Evolutionary conservation across 2,888 invertebrate species (phyloP), one percentile per base, ranked within the genome.

Genomic region (Dinocampus coccinellae): DNA sequence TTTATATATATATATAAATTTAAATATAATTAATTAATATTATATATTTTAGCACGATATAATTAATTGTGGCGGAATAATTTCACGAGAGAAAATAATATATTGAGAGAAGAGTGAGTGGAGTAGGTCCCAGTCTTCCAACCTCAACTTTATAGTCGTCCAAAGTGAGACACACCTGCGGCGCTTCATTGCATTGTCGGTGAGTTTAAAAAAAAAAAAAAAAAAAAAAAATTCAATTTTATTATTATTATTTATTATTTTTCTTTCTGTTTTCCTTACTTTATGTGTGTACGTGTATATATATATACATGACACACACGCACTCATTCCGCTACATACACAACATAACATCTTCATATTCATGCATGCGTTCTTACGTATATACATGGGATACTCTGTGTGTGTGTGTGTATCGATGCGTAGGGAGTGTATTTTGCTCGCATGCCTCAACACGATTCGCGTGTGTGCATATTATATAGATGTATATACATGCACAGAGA

Each of bases 141-240:
- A 63, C 63, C 62, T 63, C 63, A 53, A 66, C 66, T n/a, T 29
- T 33, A 16, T 58, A 61, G 55, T 66, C 74, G 73, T 72, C 73
- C 74, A 34, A 36, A 55, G 63, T 74, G 75, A 75, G 80, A 81
- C 79, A 81, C 80, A 82, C 80, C 78, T 79, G 80, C 79, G 80
- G 78, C 76, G 78, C 75, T 81, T 76, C 77, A 75, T 80, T 81
- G 81, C 80, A 82, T 83, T 83, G 80, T 81, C 77, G 81, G 83
- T 83, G 82, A 82, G 81, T 83, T 78, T 64, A n/a, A n/a, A n/a
- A n/a, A n/a, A n/a, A n/a, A n/a, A n/a, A n/a, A n/a, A n/a, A n/a
- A n/a, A n/a, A n/a, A n/a, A n/a, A n/a, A n/a, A n/a, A n/a, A n/a
- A n/a, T n/a, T n/a, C n/a, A n/a, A n/a, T n/a, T n/a, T n/a, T n/a